These are phyloP conservation scores for Drosophila atroscutellata DNA, from an alignment of 2,888 invertebrate species.

Conservation along the genomic window DNA sequence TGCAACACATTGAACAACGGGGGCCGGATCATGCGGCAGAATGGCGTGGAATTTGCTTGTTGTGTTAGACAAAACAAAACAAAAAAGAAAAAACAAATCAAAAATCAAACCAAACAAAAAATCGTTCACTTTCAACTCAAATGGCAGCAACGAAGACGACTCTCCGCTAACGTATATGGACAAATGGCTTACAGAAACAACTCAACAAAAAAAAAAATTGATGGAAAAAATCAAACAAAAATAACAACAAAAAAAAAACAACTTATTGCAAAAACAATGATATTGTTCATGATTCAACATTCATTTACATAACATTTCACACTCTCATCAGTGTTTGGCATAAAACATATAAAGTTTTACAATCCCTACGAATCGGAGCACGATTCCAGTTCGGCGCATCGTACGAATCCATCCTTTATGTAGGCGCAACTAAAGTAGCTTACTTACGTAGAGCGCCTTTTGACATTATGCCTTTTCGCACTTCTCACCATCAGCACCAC, in stretches of 20 bases:
- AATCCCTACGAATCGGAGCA: slow-evolving; percentile 9
- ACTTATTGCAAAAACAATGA: neutral
- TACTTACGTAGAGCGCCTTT: slow-evolving; percentile 6
- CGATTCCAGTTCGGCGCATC: slow-evolving; percentile 1
- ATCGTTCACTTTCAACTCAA: slow-evolving; percentile 72
- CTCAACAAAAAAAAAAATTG: slow-evolving; percentile 14
- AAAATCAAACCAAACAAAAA: slow-evolving; percentile 41
- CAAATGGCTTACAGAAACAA: slow-evolving; percentile 40
- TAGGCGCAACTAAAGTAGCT: slow-evolving; percentile 7
- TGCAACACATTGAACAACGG: slow-evolving; percentile 36
- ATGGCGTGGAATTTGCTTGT: slow-evolving; percentile 69
- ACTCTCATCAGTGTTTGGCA: slow-evolving; percentile 25
- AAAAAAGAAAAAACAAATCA: slow-evolving; percentile 40
- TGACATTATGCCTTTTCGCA: neutral
- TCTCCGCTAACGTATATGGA: slow-evolving; percentile 58
- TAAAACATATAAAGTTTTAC: slow-evolving; percentile 8
- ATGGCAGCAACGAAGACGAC: slow-evolving; percentile 62
- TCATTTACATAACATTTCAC: slow-evolving; percentile 21
- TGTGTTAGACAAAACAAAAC: slow-evolving; percentile 58
- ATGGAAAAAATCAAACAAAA: slow-evolving; percentile 24
- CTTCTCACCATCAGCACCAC: neutral
- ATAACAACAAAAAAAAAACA: slow-evolving; percentile 15
- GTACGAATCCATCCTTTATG: neutral
- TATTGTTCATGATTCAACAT: slow-evolving; percentile 32
- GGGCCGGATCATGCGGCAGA: slow-evolving; percentile 50